These are phyloP conservation scores for Anguilla pacifica DNA, from an alignment of 2,797 vertebrate species.

Conservation along the genomic window DNA sequence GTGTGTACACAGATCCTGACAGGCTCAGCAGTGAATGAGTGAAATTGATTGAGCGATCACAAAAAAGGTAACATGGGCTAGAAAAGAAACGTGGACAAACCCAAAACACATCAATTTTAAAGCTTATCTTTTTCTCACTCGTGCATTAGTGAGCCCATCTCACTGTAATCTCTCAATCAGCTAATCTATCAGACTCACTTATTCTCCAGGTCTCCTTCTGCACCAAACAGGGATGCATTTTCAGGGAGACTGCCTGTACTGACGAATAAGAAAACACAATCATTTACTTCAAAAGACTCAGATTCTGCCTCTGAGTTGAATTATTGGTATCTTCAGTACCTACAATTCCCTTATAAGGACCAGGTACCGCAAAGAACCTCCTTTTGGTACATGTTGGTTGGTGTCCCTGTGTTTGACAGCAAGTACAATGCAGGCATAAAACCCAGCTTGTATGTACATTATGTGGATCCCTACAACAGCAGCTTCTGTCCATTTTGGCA, in stretches of 20 bases:
- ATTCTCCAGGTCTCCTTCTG: background rate
- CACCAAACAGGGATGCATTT: background rate
- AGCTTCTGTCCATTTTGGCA: background rate
- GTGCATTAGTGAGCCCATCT: background rate
- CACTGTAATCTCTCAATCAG: background rate
- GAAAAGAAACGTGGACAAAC: background rate
- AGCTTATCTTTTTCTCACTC: background rate
- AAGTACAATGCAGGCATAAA: too few relatives aligned
- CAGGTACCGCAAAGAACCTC: too few relatives aligned
- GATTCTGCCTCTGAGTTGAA: background rate
- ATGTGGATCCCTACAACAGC: too few relatives aligned
- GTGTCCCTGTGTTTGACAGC: background rate
- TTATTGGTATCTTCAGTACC: too few relatives aligned
- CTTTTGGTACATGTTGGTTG: background rate
- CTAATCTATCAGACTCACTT: background rate
- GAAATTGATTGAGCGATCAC: background rate
- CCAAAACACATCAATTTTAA: background rate
- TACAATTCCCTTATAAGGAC: too few relatives aligned
- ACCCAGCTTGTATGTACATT: too few relatives aligned
- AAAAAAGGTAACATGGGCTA: background rate
- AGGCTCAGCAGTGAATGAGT: background rate
- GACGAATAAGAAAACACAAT: background rate
- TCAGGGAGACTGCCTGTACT: background rate
- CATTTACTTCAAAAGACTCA: background rate
- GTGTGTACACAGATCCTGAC: background rate